phyloP scores from a whole-genome alignment of 35 echinoderm and acorn worm genomes.

The Lytechinus pictus region DNA sequence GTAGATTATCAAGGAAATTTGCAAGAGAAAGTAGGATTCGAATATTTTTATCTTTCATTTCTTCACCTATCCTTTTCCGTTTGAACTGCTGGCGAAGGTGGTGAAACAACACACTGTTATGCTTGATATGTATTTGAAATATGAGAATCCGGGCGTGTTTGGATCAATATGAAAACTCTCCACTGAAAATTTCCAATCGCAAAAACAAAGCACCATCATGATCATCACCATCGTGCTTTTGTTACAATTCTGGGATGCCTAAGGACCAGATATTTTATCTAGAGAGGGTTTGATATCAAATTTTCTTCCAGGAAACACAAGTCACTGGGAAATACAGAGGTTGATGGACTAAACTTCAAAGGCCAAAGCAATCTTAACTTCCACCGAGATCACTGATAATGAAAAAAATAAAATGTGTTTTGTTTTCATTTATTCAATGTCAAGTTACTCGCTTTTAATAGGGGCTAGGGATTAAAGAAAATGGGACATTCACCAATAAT shows the following conservation, averaged over 20 bases:
- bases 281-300: not conserved
- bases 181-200: not conserved
- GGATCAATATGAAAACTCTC: not conserved
- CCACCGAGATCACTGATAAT: no score
- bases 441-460: no score
- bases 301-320: not conserved
- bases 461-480: no score
- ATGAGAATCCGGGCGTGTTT: not conserved
- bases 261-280: not conserved
- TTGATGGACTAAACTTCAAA: not conserved
- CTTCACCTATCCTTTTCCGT: not conserved
- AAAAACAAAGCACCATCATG: not conserved
- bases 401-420: no score
- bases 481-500: no score
- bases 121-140: not conserved
- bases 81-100: not conserved
- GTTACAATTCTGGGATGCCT: not conserved
- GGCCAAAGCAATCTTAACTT: not conserved
- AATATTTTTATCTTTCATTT: not conserved
- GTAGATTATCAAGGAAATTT: no score
- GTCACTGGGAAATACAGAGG: not conserved
- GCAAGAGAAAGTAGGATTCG: no score
- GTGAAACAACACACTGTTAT: no score
- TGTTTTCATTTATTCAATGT: no score
- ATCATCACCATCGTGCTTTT: not conserved